Base-by-base conservation (phyloP, 2,797 vertebrate species). In the Sorex maritimensis region DNA sequence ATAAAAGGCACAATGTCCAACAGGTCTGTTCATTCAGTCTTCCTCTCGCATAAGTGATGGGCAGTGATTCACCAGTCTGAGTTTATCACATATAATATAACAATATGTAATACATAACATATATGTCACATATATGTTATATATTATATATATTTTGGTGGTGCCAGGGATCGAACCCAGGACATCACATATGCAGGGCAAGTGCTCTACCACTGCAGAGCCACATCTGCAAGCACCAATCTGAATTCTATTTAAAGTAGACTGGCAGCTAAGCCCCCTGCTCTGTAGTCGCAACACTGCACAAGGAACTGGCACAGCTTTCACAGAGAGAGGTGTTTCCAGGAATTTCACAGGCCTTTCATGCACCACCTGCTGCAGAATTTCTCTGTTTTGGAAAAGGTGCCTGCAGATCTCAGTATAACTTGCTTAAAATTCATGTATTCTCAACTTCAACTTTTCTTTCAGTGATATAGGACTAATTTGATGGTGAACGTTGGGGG, bases 381-480 rank as follows among this genome's bases (percentile, higher is more conserved):
- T 83, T 90, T 68, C 65, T 79, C 79, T 79, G 58, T 85, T 91
- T 41, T 79, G 69, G 75, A 61, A 79, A 90, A 90, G 21, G 58
- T 79, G 41, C 28, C 5, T 65, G 52, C 30, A 75, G 23, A 75
- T 71, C 28, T 75, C 24, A 21, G 12, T 77, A 21, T 58, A 85
- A 88, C 24, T 61, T 84, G 68, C 23, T 75, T 75, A 71, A 65
- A 69, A 71, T 21, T 73, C 5, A 14, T 68, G 61, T 46, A 88
- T 41, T 82, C n/a, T 78, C 67, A 68, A 63, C 71, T 88, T 19
- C 23, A 67, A 61, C 21, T 81, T 68, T 88, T 81, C 65, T 92
- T 81, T 23, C 55, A 77, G 75, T 81, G 26, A 78, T 21, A 85
- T 26, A 30, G 58, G 83, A 44, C 84, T 77, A 85, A 86, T 73